phyloP scores from a whole-genome alignment of 1,140 invertebrate genomes.

The Rhopalosiphum maidis region DNA sequence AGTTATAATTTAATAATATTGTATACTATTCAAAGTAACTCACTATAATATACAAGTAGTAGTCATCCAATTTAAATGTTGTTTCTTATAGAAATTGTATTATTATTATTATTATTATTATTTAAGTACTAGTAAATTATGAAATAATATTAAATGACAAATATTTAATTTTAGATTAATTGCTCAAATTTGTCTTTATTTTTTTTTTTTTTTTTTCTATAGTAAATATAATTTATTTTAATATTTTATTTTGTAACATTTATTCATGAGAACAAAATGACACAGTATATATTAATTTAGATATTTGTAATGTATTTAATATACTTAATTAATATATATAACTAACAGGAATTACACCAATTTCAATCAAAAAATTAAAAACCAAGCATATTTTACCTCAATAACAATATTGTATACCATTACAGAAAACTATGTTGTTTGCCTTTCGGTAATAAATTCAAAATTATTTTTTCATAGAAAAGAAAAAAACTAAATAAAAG shows the following conservation, averaged over 20 bases:
- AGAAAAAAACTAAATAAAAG: slow-evolving; percentile 34
- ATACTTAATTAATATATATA: neutral
- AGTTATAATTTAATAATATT: neutral
- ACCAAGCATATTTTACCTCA: neutral
- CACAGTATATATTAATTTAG: neutral
- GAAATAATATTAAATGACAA: neutral
- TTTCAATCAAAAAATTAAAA: neutral
- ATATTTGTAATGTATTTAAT: neutral
- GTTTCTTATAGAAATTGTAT: neutral
- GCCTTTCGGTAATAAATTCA: neutral
- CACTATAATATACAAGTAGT: too few species aligned
- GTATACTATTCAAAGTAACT: neutral
- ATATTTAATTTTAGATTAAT: neutral
- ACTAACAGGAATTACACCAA: neutral
- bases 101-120: neutral
- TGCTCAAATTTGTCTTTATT: neutral
- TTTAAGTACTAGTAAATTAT: neutral
- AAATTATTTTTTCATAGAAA: neutral
- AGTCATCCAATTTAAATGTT: too few species aligned
- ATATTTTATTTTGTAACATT: neutral
- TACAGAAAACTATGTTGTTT: neutral
- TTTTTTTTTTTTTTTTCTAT: too few species aligned
- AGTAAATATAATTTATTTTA: too few species aligned
- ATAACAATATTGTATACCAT: slow-evolving; percentile 35
- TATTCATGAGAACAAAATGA: neutral